Percentiles rank a stretch among this genome's conserved stretches.
Evolutionary conservation across 2,888 invertebrate genomes (phyloP).

Genomic region (Matsumyia berberina): DNA sequence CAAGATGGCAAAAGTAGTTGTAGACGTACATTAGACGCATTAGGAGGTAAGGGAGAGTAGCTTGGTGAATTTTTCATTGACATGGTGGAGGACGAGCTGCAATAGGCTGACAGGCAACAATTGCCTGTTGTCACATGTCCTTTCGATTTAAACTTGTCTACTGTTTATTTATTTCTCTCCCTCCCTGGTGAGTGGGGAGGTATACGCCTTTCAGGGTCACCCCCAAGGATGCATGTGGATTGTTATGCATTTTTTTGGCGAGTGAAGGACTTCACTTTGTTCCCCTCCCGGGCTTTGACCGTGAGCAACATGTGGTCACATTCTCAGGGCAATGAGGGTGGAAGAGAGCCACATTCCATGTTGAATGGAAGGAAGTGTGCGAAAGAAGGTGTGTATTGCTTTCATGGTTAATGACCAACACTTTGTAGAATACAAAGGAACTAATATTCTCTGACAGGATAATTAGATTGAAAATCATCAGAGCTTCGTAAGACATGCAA

Average conservation of each 20-base stretch:
- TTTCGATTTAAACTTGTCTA: not conserved
- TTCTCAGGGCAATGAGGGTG: conserved; percentile 1
- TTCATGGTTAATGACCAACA: no score
- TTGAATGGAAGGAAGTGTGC: not conserved
- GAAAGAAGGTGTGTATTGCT: not conserved
- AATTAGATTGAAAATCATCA: no score
- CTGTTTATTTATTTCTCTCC: no score
- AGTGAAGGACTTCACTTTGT: not conserved
- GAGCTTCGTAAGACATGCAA: no score
- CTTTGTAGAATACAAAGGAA: no score
- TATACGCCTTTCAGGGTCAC: not conserved
- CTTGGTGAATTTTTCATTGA: conserved; percentile 21
- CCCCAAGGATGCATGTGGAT: not conserved
- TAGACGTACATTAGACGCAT: not conserved
- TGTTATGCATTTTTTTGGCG: not conserved
- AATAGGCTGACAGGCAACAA: not conserved
- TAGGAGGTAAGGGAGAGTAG: not conserved
- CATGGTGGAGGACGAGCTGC: not conserved
- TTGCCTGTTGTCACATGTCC: conserved; percentile 2
- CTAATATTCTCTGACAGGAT: no score
- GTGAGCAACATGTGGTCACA: conserved; percentile 9
- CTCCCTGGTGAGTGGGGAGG: not conserved
- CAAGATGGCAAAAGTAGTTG: conserved; percentile 16
- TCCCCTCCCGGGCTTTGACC: not conserved
- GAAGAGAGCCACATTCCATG: not conserved